Evolutionary conservation across 2,888 invertebrate genomes (phyloP).

Genomic region (Andrena fulva): DNA sequence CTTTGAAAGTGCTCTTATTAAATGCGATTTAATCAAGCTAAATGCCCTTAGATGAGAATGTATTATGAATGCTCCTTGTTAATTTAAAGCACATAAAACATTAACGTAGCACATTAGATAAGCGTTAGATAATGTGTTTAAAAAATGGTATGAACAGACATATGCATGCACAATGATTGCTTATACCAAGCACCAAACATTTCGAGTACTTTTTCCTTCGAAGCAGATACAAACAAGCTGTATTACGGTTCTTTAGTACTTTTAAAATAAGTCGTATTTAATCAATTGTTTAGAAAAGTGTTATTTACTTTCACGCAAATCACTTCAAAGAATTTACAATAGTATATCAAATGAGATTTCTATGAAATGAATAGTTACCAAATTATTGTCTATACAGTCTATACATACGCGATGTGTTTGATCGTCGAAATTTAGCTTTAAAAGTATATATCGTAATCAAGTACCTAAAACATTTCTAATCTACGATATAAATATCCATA

Average conservation of each 20-base stretch:
- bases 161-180: constrained; percentile 37
- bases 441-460: constrained; percentile 1
- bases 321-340: constrained; percentile 16
- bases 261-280: not conserved
- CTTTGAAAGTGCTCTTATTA: constrained; percentile 45
- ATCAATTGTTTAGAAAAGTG: constrained; percentile 14
- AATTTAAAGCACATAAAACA: constrained; percentile 59
- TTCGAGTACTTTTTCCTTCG: not conserved
- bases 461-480: constrained; percentile 3
- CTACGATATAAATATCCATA: not conserved
- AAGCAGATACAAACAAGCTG: constrained; percentile 24
- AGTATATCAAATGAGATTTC: not conserved
- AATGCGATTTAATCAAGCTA: constrained; percentile 14
- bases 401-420: not conserved
- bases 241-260: not conserved
- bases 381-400: not conserved
- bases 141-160: constrained; percentile 16
- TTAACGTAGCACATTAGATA: constrained; percentile 15
- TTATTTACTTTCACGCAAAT: constrained; percentile 13
- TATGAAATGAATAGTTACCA: not conserved
- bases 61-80: constrained; percentile 45
- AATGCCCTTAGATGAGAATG: constrained; percentile 14
- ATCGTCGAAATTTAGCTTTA: constrained; percentile 5
- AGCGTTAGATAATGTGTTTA: constrained; percentile 17
- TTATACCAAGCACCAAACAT: constrained; percentile 19